phyloP scores from a whole-genome alignment of 2,797 vertebrate species.

The Momotus momota region DNA sequence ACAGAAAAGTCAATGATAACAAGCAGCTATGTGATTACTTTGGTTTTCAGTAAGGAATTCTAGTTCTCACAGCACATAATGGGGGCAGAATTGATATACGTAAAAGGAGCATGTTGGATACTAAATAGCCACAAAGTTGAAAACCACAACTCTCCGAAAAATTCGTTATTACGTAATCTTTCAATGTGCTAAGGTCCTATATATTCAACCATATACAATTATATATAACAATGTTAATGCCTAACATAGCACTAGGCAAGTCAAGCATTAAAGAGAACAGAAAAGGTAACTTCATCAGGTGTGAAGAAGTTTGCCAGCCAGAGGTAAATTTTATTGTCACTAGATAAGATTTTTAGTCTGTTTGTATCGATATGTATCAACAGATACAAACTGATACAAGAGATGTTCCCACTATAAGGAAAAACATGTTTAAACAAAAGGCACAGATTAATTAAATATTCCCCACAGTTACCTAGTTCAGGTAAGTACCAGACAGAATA shows the following conservation, averaged over 20 bases:
- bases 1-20: background rate
- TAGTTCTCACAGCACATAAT: background rate
- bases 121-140: background rate
- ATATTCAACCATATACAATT: background rate
- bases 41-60: background rate
- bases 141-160: no score
- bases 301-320: background rate
- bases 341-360: background rate
- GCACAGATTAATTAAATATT: background rate
- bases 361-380: no score
- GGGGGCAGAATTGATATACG: background rate
- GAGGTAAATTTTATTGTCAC: background rate
- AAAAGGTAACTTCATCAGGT: background rate
- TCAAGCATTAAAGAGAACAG: background rate
- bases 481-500: background rate
- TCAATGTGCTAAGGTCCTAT: background rate
- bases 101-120: background rate
- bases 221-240: background rate
- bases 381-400: no score
- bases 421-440: background rate
- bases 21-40: background rate
- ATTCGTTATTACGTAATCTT: background rate
- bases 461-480: background rate
- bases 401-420: no score
- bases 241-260: background rate